Base-by-base conservation (phyloP, 2,888 invertebrate species). In the Apeira syringaria region DNA sequence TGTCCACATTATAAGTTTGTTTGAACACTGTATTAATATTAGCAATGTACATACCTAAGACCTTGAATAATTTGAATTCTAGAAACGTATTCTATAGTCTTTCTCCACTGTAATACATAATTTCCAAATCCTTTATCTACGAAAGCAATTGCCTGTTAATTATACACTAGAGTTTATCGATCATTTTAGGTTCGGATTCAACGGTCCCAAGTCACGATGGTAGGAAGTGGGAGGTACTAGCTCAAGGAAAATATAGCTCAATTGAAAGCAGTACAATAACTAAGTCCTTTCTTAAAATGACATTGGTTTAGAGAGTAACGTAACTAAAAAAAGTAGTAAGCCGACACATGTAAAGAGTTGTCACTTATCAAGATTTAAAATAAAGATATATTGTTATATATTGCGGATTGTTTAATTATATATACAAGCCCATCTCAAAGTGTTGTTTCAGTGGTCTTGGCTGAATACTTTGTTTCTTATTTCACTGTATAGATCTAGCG, bases 141-240 rank as follows among this genome's bases (percentile, higher is more conserved):
- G 35, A 54, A 51, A 55, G 65, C 61, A 65, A 74, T 73, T 69
- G 64, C 61, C 62, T 57, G 64, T 67, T 75, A 80, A 80, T 79
- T 76, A 75, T 64, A 64, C 64, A 66, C 53, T 50, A 30, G 64
- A 62, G 65, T 78, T 70, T 73, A 74, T 76, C 72, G 73, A 66
- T 69, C 68, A 68, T 74, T 77, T 71, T 68, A 58, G 61, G 59
- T 59, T 52, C 45, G 50, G 59, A 67, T 61, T 44, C 60, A 63
- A 59, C 50, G 53, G 57, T 51, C 45, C 48, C 48, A 48, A 59
- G 53, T 55, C 59, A 61, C 66, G 69, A 68, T 67, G 61, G 56
- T 56, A 50, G 54, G 56, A 56, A 59, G 47, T 51, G 36, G 48
- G 38, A 47, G 49, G 47, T 38, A 42, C 40, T 18, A 32, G 13